Conservation (phyloP, 2,888 invertebrate species). For the Syrphus vitripennis region DNA sequence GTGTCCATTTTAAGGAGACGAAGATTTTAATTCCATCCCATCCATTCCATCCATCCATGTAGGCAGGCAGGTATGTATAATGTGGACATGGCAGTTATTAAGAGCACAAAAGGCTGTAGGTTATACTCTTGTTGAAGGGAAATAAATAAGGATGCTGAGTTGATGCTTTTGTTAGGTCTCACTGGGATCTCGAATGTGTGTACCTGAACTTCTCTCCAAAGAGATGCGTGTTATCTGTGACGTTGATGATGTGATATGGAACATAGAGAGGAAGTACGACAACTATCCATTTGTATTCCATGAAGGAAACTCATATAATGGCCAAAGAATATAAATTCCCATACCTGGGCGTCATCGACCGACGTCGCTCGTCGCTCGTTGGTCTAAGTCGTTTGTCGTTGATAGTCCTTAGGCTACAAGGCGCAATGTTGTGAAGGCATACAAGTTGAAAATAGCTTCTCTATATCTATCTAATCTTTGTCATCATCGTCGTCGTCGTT, state of each 20-base stretch:
- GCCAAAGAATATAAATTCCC: constrained; percentile 22
- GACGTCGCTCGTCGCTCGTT: not conserved
- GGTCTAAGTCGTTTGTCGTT: not conserved
- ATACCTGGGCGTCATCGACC: not conserved
- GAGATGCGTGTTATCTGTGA: constrained; percentile 32
- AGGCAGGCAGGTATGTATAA: not conserved
- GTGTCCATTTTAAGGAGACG: constrained; percentile 7
- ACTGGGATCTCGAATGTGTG: not conserved
- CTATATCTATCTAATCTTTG: not conserved
- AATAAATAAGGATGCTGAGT: constrained; percentile 58
- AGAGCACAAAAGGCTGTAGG: constrained; percentile 59
- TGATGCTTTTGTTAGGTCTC: constrained; percentile 24
- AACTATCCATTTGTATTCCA: constrained; percentile 24
- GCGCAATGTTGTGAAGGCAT: not conserved
- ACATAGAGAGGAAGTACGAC: not conserved
- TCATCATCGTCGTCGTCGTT: not conserved
- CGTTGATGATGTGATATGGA: not conserved
- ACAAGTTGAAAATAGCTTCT: not conserved
- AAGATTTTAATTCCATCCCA: constrained; percentile 61
- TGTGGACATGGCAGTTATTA: constrained; percentile 58
- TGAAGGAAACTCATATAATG: constrained; percentile 12
- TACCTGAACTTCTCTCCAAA: not conserved
- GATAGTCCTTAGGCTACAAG: not conserved
- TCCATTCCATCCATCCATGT: constrained; percentile 2
- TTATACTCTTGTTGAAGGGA: constrained; percentile 63